These are phyloP conservation scores for Calliscelio sp. DNA, from an alignment of 2,888 invertebrate genomes.

Conservation along the genomic window DNA sequence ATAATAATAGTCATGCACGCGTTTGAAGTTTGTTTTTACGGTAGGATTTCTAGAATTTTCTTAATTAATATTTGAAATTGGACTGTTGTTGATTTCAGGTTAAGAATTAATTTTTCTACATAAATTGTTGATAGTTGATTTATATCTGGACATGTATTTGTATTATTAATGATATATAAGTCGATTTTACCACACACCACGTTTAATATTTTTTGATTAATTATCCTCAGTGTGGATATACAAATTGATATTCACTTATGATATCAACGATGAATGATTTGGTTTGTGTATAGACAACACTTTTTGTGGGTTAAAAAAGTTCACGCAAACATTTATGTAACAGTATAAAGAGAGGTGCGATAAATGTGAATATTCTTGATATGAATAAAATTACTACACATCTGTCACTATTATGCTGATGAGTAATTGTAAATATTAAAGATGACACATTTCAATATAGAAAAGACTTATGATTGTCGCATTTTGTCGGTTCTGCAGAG, in stretches of 20 bases:
- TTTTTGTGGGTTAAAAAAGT: slow-evolving; percentile 8
- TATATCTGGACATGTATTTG: slow-evolving; percentile 19
- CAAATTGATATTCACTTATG: slow-evolving; percentile 34
- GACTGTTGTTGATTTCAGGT: no score
- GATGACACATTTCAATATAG: background rate
- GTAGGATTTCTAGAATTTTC: no score
- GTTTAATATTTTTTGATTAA: slow-evolving; percentile 45
- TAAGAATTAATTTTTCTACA: no score
- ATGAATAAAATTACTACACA: slow-evolving; percentile 17
- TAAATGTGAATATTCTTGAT: no score
- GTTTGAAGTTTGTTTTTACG: no score
- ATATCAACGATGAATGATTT: slow-evolving; percentile 25
- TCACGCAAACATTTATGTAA: slow-evolving; percentile 12
- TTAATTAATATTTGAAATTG: no score
- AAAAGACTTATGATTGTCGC: background rate
- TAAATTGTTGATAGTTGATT: no score
- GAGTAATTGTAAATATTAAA: background rate
- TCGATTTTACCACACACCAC: slow-evolving; percentile 24
- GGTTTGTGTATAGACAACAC: slow-evolving; percentile 16
- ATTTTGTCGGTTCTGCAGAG: no score
- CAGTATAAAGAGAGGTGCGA: slow-evolving; percentile 1
- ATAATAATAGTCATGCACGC: no score
- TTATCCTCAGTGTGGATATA: slow-evolving; percentile 19
- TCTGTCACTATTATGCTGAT: slow-evolving; percentile 6
- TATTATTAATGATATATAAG: slow-evolving; percentile 54